A percentile compares a stretch with the other conserved stretches of the same genome.
phyloP scores from a whole-genome alignment of 2,888 invertebrate genomes.

The Ophonus ardosiacus region DNA sequence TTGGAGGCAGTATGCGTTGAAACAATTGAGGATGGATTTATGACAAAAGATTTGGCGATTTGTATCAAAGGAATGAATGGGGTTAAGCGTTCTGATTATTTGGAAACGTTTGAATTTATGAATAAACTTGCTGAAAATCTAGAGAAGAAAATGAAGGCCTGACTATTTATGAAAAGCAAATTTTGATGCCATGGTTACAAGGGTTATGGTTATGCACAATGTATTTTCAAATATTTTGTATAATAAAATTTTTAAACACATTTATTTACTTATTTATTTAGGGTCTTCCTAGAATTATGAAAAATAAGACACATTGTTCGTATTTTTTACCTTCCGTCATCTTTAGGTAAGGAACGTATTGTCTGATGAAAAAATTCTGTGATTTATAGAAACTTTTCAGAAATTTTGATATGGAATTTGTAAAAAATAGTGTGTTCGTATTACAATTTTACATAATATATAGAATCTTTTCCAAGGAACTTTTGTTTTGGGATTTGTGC shows the following conservation, averaged over 20 bases:
- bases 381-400: too few species aligned
- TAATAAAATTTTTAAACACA: background rate
- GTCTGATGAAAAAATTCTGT: too few species aligned
- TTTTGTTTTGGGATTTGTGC: too few species aligned
- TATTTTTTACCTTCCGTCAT: too few species aligned
- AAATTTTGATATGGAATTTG: too few species aligned
- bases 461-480: too few species aligned
- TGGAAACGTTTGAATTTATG: conserved; percentile 98
- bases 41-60: conserved; percentile 99
- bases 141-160: conserved; percentile 79
- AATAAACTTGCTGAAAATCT: conserved; percentile 96
- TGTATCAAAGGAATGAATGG: conserved; percentile 96
- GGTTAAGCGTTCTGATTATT: conserved; percentile 88
- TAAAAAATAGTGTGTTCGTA: too few species aligned
- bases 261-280: too few species aligned
- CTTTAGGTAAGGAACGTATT: too few species aligned
- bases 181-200: conserved; percentile 29
- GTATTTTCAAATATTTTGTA: conserved; percentile 5
- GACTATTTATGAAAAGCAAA: conserved; percentile 73
- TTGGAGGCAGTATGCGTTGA: conserved; percentile 94
- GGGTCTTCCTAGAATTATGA: too few species aligned
- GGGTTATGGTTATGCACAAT: background rate
- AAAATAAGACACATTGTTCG: too few species aligned
- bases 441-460: too few species aligned
- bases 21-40: conserved; percentile 95